Base-by-base conservation (phyloP, 2,113 vertebrate species). In the Stictonetta naevosa region DNA sequence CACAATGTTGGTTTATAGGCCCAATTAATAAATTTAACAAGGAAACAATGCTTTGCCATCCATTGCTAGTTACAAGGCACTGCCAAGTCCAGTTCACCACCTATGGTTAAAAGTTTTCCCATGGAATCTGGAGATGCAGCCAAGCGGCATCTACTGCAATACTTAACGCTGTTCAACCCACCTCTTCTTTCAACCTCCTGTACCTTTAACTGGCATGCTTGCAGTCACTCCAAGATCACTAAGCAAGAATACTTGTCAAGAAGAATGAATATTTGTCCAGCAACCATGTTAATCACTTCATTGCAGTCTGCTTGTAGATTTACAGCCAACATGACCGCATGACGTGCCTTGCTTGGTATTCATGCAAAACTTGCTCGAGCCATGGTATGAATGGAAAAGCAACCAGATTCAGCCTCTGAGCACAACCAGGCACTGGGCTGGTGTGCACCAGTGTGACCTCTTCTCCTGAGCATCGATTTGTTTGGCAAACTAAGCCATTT, bases 211-310 rank as follows among this genome's bases (percentile, higher is more conserved):
- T 31, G 62, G 34, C 26, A 28, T 0, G 3, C 20, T 11, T 83
- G 9, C 48, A 29, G 67, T 59, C 36, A 22, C 7, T 55, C n/a
- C 52, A 44, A 64, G 29, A 85, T 58, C 34, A 52, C 23, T 83
- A 62, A 89, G 34, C 10, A 11, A 86, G 46, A 89, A 68, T 38
- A 59, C 21, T 28, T 91, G 84, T 84, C 77, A 82, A 91, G 60
- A 60, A 72, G 28, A 94, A 89, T 75, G 81, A 91, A 40, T 94
- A 75, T 94, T 91, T 95, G 87, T 5, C 2, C 85, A 91, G 52
- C 84, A 94, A 68, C 22, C 25, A 23, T 11, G 46, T 78, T 96
- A 91, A 96, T 92, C 56, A 59, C n/a, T 36, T 94, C 2, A 3
- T 89, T 96, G 94, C 81, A 68, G n/a, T 52, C 69, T 89, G 36